Percentiles rank a stretch among this genome's conserved stretches.
Conservation (phyloP, 2,113 vertebrate genomes). For the Salvator merianae region DNA sequence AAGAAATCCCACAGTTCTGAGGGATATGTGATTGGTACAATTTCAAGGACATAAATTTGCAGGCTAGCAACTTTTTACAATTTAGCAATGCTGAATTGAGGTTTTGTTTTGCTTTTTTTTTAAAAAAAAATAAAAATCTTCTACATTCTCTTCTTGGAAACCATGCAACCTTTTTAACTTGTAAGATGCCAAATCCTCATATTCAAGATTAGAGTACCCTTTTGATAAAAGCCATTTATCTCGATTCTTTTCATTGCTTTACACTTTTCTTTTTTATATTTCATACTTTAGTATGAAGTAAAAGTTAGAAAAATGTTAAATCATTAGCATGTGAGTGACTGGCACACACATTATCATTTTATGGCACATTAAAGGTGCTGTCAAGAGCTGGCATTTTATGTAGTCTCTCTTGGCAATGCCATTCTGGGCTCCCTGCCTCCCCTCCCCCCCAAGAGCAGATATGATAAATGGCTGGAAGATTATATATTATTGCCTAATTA, state of each 20-base stretch:
- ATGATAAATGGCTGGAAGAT: conserved; percentile 58
- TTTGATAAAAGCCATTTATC: background rate
- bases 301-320: conserved; percentile 64
- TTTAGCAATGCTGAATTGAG: background rate
- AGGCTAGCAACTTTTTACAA: background rate
- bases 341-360: conserved; percentile 68
- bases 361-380: conserved; percentile 63
- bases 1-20: background rate
- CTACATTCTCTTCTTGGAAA: background rate
- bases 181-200: background rate
- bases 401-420: conserved; percentile 38
- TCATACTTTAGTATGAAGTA: conserved; percentile 55
- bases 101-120: background rate
- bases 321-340: conserved; percentile 55
- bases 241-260: background rate
- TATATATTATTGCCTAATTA: conserved; percentile 70
- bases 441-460: conserved; percentile 48
- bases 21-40: background rate
- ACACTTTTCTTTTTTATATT: conserved; percentile 36
- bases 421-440: conserved; percentile 38
- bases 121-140: background rate
- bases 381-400: conserved; percentile 60
- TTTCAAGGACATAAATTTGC: background rate
- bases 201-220: background rate
- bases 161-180: background rate